These are phyloP conservation scores for Xestoiulus laeticollis DNA, from an alignment of 2,888 invertebrate genomes.

Conservation along the genomic window DNA sequence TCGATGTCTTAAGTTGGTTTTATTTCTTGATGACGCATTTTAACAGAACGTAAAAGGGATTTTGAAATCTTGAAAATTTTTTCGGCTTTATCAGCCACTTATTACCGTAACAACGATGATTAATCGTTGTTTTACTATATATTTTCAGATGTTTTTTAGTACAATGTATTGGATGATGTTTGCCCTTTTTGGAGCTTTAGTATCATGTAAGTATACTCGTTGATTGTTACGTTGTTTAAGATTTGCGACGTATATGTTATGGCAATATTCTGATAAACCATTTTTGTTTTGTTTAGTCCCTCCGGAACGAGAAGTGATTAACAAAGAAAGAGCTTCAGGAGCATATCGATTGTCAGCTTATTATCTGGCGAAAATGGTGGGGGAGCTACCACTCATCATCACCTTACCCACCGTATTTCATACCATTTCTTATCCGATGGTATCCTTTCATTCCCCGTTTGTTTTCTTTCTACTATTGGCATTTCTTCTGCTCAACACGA, in stretches of 20 bases:
- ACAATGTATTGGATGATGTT: slow-evolving; percentile 85
- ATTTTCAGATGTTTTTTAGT: slow-evolving; percentile 77
- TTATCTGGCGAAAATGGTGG: slow-evolving; percentile 82
- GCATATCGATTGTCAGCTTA: slow-evolving; percentile 82
- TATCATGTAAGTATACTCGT: slow-evolving; percentile 75
- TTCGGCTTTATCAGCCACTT: neutral
- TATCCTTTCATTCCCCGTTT: slow-evolving; percentile 73
- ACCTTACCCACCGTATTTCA: slow-evolving; percentile 80
- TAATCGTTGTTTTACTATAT: neutral
- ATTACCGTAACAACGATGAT: neutral
- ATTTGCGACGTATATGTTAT: neutral
- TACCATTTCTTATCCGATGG: slow-evolving; percentile 79
- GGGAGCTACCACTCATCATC: slow-evolving; percentile 78
- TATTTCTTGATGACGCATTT: too few relatives aligned
- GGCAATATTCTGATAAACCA: neutral
- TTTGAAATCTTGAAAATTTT: neutral
- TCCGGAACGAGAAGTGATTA: slow-evolving; percentile 79
- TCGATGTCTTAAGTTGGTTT: too few relatives aligned
- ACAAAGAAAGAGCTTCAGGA: slow-evolving; percentile 80
- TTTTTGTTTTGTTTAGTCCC: slow-evolving; percentile 71
- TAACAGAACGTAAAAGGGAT: too few relatives aligned
- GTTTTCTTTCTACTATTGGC: slow-evolving; percentile 76
- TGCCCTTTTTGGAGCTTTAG: slow-evolving; percentile 79
- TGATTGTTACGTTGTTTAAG: neutral
- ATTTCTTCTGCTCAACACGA: slow-evolving; percentile 75